These are phyloP conservation scores for Tetrao urogallus DNA, from an alignment of 2,113 vertebrate genomes.

Conservation along the genomic window DNA sequence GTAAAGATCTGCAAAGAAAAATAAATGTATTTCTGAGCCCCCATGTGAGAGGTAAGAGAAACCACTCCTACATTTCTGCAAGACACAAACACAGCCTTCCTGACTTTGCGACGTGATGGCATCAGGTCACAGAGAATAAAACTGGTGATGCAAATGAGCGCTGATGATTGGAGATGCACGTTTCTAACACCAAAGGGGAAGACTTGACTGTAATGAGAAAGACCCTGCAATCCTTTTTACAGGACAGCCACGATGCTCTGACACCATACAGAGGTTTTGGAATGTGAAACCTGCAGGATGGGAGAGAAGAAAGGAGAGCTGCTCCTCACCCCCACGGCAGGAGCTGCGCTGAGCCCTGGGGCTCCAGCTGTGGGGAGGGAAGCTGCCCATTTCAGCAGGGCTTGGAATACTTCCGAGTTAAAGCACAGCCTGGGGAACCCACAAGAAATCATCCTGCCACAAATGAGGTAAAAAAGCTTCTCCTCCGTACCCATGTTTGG, in stretches of 20 bases:
- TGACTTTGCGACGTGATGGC: neutral
- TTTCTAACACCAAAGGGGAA: neutral
- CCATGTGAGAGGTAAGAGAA: neutral
- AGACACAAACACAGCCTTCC: neutral
- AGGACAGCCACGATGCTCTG: neutral
- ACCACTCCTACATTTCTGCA: neutral
- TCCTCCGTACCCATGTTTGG: accelerated
- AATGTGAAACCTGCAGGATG: neutral
- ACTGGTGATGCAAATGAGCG: neutral
- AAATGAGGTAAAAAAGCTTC: accelerated
- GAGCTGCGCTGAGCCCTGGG: too few relatives aligned
- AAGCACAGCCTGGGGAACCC: neutral
- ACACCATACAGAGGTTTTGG: neutral
- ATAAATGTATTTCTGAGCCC: neutral
- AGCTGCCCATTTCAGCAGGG: accelerated
- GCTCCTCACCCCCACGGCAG: too few relatives aligned
- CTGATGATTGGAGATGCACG: accelerated
- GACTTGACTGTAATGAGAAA: neutral
- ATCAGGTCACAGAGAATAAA: neutral
- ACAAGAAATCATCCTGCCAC: neutral
- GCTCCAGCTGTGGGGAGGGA: too few relatives aligned
- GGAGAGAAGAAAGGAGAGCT: neutral
- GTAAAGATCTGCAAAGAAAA: neutral
- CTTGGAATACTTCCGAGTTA: neutral
- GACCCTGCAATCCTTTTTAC: neutral